Conservation (phyloP, 1,140 invertebrate genomes). For the Drosophila aff. region DNA sequence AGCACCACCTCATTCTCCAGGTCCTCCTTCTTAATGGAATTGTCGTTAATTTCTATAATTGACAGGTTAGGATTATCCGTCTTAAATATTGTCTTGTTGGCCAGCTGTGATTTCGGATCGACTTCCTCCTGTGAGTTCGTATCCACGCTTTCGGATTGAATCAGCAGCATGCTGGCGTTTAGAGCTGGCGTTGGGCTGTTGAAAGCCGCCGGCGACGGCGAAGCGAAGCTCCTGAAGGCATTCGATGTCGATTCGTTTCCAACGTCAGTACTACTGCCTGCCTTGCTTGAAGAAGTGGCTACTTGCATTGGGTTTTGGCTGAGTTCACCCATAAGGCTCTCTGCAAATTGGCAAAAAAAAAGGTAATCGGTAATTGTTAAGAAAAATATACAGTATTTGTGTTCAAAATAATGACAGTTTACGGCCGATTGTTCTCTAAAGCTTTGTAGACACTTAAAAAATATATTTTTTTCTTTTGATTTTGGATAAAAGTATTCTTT, state of each 20-base stretch:
- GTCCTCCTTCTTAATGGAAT: conserved; percentile 78
- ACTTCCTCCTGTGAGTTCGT: conserved; percentile 83
- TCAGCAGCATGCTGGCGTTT: conserved; percentile 71
- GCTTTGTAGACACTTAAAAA: neutral
- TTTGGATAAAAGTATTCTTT: neutral
- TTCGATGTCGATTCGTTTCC: conserved; percentile 19
- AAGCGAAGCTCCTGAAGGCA: conserved; percentile 18
- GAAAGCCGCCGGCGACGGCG: conserved; percentile 7
- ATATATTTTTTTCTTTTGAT: neutral
- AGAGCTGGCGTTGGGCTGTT: conserved; percentile 37
- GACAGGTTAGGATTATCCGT: conserved; percentile 83
- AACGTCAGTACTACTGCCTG: conserved; percentile 31
- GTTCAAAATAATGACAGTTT: neutral
- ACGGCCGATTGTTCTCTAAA: too few species aligned
- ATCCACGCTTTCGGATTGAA: conserved; percentile 79
- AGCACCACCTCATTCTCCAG: conserved; percentile 74
- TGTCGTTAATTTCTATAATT: conserved; percentile 85
- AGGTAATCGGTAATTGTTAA: neutral
- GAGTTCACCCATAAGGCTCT: conserved; percentile 61
- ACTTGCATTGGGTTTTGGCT: conserved; percentile 44
- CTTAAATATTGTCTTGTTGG: conserved; percentile 85
- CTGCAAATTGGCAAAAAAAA: conserved; percentile 37
- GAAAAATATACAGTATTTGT: neutral
- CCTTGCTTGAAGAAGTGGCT: conserved; percentile 32
- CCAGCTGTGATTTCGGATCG: conserved; percentile 82